Conservation (phyloP, 1,140 invertebrate genomes). For the Drosophila aff. region DNA sequence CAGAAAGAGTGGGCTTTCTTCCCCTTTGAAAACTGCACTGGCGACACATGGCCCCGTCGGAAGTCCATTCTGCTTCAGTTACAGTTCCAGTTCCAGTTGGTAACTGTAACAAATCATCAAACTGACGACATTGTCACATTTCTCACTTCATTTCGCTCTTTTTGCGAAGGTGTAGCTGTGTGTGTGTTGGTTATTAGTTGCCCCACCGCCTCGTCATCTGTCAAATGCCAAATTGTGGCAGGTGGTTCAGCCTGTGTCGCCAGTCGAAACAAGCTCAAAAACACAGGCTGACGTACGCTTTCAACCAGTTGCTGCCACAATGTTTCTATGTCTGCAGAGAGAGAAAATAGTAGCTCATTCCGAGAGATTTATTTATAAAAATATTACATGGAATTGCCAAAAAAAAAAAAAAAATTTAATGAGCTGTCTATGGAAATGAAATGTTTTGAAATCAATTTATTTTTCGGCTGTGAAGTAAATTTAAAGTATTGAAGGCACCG, state of each 20-base stretch:
- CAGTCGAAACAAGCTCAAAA: conserved; percentile 37
- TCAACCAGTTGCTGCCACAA: conserved; percentile 63
- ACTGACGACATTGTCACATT: conserved; percentile 43
- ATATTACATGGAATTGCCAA: not conserved
- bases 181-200: conserved; percentile 58
- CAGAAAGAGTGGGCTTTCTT: not conserved
- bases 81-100: conserved; percentile 13
- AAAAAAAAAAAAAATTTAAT: too few relatives aligned
- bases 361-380: not conserved
- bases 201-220: conserved; percentile 60
- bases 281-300: conserved; percentile 13
- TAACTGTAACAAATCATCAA: conserved; percentile 65
- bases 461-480: too few relatives aligned
- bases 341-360: not conserved
- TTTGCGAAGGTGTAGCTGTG: not conserved
- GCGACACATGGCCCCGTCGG: conserved; percentile 29
- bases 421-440: too few relatives aligned
- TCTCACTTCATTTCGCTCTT: conserved; percentile 47
- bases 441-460: not conserved
- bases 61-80: conserved; percentile 37
- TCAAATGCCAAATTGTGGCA: conserved; percentile 68
- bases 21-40: conserved; percentile 9
- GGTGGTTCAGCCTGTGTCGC: conserved; percentile 43
- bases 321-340: conserved; percentile 5
- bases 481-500: too few relatives aligned